Conservation (phyloP, 2,888 invertebrate genomes). For the Amblyjoppa proteus region DNA sequence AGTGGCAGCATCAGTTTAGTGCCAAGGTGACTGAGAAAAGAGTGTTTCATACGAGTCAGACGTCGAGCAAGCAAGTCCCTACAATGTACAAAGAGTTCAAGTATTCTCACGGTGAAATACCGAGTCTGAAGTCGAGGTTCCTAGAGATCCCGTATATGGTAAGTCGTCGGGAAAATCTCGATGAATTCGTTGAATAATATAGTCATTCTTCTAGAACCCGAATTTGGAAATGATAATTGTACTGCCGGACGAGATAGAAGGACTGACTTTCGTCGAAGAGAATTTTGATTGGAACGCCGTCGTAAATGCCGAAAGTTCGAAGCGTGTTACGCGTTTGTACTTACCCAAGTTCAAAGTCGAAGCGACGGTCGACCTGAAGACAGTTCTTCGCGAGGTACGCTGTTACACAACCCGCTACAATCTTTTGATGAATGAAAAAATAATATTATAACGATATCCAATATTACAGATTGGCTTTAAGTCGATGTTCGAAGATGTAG, state of each 20-base stretch:
- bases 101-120: conserved; percentile 85
- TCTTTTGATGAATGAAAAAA: background rate
- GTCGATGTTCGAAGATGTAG: conserved; percentile 83
- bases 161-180: conserved; percentile 43
- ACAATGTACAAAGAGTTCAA: conserved; percentile 90
- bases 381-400: conserved; percentile 81
- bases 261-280: conserved; percentile 84
- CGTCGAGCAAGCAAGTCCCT: conserved; percentile 87
- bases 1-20: conserved; percentile 90
- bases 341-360: conserved; percentile 86
- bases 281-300: conserved; percentile 83
- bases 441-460: background rate
- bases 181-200: conserved; percentile 6
- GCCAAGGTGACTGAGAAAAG: conserved; percentile 79
- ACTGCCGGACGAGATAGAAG: conserved; percentile 89
- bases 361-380: conserved; percentile 82
- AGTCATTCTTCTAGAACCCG: conserved; percentile 84
- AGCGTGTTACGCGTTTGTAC: conserved; percentile 81
- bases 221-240: conserved; percentile 91
- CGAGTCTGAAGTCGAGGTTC: conserved; percentile 87
- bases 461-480: conserved; percentile 83
- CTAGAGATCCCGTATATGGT: conserved; percentile 90
- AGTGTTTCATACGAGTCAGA: conserved; percentile 88
- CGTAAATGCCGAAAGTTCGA: conserved; percentile 65
- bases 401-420: background rate